Conservation (phyloP, 2,888 invertebrate species). For the Podabrus alpinus region DNA sequence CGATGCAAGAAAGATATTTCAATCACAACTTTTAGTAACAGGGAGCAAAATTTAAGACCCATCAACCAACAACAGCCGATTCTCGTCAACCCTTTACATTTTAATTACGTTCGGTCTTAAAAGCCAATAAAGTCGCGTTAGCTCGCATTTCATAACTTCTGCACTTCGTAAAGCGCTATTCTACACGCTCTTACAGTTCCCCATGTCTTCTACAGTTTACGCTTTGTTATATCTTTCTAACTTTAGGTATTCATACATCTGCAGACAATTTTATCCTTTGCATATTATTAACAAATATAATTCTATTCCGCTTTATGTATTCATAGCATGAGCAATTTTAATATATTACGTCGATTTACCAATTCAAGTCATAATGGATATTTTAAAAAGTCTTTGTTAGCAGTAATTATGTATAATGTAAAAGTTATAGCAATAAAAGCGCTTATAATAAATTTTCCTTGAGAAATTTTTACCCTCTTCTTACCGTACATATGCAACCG, state of each 20-base stretch:
- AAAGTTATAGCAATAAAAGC: background rate
- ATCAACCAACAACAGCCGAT: conserved; percentile 35
- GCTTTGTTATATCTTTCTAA: background rate
- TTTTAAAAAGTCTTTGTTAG: background rate
- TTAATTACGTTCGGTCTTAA: conserved; percentile 49
- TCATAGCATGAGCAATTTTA: background rate
- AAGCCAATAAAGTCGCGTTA: conserved; percentile 51
- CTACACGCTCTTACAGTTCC: conserved; percentile 36
- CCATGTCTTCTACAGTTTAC: conserved; percentile 28
- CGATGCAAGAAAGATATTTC: conserved; percentile 8
- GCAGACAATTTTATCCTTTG: background rate
- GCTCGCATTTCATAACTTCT: conserved; percentile 48
- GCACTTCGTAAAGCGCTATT: conserved; percentile 44
- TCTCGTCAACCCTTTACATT: conserved; percentile 46
- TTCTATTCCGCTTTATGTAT: background rate
- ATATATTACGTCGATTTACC: background rate
- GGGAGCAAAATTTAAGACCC: conserved; percentile 24
- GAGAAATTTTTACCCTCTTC: background rate
- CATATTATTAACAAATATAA: background rate
- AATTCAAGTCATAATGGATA: background rate
- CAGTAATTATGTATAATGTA: background rate
- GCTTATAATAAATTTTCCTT: background rate
- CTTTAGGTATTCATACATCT: background rate
- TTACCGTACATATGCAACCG: conserved; percentile 8
- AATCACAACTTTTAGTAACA: conserved; percentile 6